phyloP scores from a whole-genome alignment of 1,140 invertebrate genomes.

The Megalonaias nervosa region DNA sequence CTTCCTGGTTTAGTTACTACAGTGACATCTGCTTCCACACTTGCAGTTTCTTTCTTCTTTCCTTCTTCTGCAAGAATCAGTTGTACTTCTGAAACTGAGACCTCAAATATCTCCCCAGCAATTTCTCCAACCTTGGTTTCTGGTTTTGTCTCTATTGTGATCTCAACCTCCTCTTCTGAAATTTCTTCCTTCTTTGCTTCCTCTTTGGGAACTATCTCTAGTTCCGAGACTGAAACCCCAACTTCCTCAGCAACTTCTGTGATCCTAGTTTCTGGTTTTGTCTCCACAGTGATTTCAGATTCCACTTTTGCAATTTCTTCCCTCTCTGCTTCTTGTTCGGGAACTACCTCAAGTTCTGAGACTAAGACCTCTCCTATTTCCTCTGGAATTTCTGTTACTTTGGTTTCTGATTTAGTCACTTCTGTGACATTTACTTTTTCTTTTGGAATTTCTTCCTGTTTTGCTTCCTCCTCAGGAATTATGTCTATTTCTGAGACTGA shows the following conservation, averaged over 20 bases:
- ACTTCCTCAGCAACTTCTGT: slow-evolving; percentile 17
- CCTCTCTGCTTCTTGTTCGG: slow-evolving; percentile 10
- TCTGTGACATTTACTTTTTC: slow-evolving; percentile 16
- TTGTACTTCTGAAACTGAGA: slow-evolving; percentile 13
- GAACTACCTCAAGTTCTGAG: slow-evolving; percentile 4
- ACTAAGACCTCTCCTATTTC: slow-evolving; percentile 14
- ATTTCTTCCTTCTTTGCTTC: slow-evolving; percentile 15
- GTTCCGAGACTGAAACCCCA: slow-evolving; percentile 18
- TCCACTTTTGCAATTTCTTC: slow-evolving; percentile 24
- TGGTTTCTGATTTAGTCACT: not conserved
- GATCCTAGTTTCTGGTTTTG: slow-evolving; percentile 3
- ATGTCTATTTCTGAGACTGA: not conserved
- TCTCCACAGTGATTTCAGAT: slow-evolving; percentile 27
- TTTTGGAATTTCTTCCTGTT: slow-evolving; percentile 14
- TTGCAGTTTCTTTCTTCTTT: not conserved
- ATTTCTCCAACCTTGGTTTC: slow-evolving; percentile 9
- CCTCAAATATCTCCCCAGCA: not conserved
- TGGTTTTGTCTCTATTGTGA: slow-evolving; percentile 5
- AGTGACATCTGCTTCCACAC: slow-evolving; percentile 2
- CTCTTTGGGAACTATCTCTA: slow-evolving; percentile 9
- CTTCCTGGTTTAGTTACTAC: not conserved
- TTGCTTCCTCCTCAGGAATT: not conserved
- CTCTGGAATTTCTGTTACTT: slow-evolving; percentile 21
- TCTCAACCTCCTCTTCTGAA: slow-evolving; percentile 22
- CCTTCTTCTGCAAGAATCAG: slow-evolving; percentile 12